phyloP scores from a whole-genome alignment of 2,797 vertebrate species.

The Ciconia nigra region DNA sequence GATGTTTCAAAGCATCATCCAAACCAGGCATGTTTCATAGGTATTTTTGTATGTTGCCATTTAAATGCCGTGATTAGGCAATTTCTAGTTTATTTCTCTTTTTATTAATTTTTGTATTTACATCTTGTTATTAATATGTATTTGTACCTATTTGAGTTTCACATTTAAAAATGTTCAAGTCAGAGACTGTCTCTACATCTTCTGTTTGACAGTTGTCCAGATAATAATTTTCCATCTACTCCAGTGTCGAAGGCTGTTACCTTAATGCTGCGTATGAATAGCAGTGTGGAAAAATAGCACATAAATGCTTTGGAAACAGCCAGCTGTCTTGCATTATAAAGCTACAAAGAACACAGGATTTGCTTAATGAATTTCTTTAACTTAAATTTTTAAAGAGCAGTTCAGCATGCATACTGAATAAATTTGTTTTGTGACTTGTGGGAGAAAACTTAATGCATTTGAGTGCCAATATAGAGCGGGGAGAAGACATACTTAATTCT shows the following conservation, averaged over 20 bases:
- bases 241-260: not conserved
- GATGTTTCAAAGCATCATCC: not conserved
- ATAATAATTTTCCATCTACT: not conserved
- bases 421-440: not conserved
- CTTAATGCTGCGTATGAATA: accelerated
- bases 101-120: not conserved
- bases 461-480: not conserved
- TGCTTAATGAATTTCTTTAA: not conserved
- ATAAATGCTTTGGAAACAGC: not conserved
- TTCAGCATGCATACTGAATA: not conserved
- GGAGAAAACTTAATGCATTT: not conserved
- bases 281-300: not conserved
- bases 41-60: not conserved
- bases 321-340: not conserved
- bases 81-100: not conserved
- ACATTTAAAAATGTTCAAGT: not conserved
- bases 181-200: not conserved
- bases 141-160: not conserved
- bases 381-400: not conserved
- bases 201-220: not conserved
- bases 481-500: not conserved
- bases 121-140: not conserved
- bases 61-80: not conserved
- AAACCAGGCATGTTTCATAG: not conserved
- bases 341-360: not conserved